phyloP scores from a whole-genome alignment of 2,113 vertebrate species.

The Athene cunicularia region DNA sequence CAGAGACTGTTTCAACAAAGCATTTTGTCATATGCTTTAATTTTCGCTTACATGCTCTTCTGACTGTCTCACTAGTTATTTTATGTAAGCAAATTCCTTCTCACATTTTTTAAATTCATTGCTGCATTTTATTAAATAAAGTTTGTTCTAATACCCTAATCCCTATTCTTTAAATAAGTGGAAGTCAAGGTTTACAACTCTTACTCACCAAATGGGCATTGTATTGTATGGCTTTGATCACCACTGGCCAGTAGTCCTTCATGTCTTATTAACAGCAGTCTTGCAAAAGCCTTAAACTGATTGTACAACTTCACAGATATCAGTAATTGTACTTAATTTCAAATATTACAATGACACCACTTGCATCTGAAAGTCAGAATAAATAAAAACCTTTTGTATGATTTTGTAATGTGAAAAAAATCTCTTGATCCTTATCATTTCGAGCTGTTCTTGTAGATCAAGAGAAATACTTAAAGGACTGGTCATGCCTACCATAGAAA shows the following conservation, averaged over 20 bases:
- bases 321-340: neutral
- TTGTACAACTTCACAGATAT: neutral
- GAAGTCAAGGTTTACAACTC: neutral
- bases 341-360: neutral
- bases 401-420: rapidly evolving
- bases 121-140: neutral
- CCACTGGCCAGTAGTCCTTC: neutral
- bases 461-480: neutral
- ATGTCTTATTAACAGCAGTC: neutral
- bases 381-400: neutral
- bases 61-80: neutral
- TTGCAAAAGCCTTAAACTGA: neutral
- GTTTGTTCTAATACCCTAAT: neutral
- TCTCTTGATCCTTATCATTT: neutral
- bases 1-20: neutral
- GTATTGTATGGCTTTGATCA: neutral
- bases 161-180: neutral
- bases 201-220: neutral
- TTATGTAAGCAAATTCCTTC: neutral
- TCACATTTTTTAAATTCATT: neutral
- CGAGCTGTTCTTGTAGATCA: neutral
- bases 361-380: neutral
- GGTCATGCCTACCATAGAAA: neutral
- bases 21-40: neutral
- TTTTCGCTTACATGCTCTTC: neutral